Conservation (phyloP, 2,113 vertebrate genomes). For the Equus przewalskii region DNA sequence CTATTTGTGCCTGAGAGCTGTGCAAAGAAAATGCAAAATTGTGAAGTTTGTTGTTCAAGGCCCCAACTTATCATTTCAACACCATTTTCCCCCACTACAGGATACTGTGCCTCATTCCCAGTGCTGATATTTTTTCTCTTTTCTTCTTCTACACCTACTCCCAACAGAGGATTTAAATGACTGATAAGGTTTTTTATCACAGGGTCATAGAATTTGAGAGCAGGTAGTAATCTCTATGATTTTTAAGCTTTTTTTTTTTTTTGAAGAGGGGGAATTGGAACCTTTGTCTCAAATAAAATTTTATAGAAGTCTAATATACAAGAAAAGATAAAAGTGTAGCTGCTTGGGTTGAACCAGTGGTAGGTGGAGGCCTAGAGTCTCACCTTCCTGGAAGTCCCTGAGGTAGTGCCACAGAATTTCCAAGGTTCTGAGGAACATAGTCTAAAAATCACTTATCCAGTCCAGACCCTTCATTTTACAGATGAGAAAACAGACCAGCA, state of each 20-base stretch:
- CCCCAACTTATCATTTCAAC: slow-evolving; percentile 6
- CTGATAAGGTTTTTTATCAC: slow-evolving; percentile 20
- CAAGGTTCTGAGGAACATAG: slow-evolving; percentile 36
- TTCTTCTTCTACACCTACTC: not conserved
- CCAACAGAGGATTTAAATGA: slow-evolving; percentile 42
- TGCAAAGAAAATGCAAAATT: slow-evolving; percentile 37
- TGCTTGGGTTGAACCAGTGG: not conserved
- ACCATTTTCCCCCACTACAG: not conserved
- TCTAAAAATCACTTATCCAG: not conserved
- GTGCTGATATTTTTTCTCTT: not conserved
- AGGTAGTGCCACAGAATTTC: slow-evolving; percentile 43
- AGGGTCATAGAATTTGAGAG: slow-evolving; percentile 30
- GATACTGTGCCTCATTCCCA: not conserved
- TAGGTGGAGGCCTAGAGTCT: not conserved
- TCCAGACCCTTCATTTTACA: slow-evolving; percentile 21
- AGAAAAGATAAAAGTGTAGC: slow-evolving; percentile 47
- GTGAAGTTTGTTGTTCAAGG: not conserved
- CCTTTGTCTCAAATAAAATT: slow-evolving; percentile 22
- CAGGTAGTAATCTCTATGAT: not conserved
- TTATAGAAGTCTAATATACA: not conserved
- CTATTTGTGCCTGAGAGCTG: not conserved
- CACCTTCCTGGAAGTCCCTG: not conserved
- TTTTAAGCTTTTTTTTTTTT: not conserved
- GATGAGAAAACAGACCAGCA: not conserved
- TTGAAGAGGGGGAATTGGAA: slow-evolving; percentile 11